Evolutionary conservation across 1,140 invertebrate species (phyloP).

Genomic region (Drosophila paulistorum): DNA sequence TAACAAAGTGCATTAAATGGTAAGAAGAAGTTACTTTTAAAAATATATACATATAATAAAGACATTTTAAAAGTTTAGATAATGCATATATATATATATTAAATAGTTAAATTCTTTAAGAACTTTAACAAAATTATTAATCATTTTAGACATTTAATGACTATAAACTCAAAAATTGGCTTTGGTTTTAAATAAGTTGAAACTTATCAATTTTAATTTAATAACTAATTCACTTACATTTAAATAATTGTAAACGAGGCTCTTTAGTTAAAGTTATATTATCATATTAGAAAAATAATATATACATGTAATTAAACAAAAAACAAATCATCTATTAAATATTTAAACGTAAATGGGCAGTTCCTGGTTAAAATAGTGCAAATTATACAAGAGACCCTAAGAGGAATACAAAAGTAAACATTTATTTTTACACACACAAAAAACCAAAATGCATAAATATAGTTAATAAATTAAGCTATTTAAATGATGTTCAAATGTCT

Average conservation of each 20-base stretch:
- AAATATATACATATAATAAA: no score
- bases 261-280: constrained; percentile 16
- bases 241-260: constrained; percentile 22
- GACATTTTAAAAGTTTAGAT: no score
- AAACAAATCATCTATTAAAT: background rate
- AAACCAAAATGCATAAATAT: background rate
- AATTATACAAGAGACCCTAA: constrained; percentile 47
- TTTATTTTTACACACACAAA: constrained; percentile 49
- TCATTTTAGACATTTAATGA: no score
- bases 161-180: background rate
- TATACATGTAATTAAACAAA: background rate
- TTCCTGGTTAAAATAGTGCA: constrained; percentile 78
- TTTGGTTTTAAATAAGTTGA: background rate
- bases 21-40: no score
- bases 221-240: background rate
- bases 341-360: constrained; percentile 60
- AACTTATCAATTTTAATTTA: background rate
- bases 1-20: constrained; percentile 39
- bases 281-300: background rate
- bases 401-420: background rate
- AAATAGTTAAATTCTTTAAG: no score
- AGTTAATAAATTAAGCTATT: constrained; percentile 23
- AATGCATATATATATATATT: no score
- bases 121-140: no score
- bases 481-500: constrained; percentile 17